Evolutionary conservation across 2,797 vertebrate species (phyloP).

Genomic region (Chelmon rostratus): DNA sequence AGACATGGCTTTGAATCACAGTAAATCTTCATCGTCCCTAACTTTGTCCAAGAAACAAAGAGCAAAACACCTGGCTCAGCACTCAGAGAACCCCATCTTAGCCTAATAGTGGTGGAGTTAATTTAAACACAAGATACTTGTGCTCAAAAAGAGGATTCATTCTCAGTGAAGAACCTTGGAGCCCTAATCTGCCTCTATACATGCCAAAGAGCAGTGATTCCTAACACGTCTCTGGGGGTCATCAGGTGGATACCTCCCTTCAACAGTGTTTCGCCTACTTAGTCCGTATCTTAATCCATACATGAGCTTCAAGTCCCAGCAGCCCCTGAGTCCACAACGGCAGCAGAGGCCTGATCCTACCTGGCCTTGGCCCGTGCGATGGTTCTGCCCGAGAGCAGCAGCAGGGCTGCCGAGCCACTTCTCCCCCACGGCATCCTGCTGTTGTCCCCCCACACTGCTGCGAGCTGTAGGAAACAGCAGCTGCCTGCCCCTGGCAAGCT

Average conservation of each 20-base stretch:
- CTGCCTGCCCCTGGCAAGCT: conserved; percentile 82
- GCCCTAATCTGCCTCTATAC: too few relatives aligned
- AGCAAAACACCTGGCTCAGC: background rate
- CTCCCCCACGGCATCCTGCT: conserved; percentile 86
- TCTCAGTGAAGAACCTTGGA: too few relatives aligned
- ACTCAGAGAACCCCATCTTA: background rate
- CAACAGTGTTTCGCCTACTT: too few relatives aligned
- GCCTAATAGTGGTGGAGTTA: background rate
- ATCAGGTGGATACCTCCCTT: too few relatives aligned
- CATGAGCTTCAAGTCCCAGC: conserved; percentile 16
- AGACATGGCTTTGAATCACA: conserved; percentile 14
- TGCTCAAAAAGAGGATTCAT: too few relatives aligned
- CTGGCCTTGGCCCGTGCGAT: conserved; percentile 77
- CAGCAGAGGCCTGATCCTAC: conserved; percentile 72
- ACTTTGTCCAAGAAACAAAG: background rate
- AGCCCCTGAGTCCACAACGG: background rate
- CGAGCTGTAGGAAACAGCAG: conserved; percentile 83
- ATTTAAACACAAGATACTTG: too few relatives aligned
- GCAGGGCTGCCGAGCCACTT: conserved; percentile 71
- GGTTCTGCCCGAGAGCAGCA: conserved; percentile 72
- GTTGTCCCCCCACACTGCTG: conserved; percentile 57
- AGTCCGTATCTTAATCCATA: conserved; percentile 34
- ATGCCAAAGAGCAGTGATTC: too few relatives aligned
- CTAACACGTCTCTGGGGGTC: too few relatives aligned
- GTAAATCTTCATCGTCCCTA: background rate